Conservation (phyloP, 37 sponge, comb jelly and placozoan species). For the Ephydatia muelleri region DNA sequence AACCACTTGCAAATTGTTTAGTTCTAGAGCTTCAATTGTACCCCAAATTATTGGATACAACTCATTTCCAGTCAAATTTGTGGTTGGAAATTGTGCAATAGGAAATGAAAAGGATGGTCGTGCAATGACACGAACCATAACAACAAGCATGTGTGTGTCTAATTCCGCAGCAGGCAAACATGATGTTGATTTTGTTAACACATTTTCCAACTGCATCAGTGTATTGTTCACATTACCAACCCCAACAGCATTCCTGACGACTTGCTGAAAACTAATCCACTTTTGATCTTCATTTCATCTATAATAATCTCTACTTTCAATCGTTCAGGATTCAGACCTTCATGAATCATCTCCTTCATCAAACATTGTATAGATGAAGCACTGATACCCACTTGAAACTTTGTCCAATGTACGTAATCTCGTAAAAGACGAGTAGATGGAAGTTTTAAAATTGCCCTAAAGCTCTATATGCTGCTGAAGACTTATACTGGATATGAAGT, state of each 20-base stretch:
- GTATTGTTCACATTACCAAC: constrained; percentile 14
- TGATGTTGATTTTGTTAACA: too few relatives aligned
- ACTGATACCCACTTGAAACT: constrained; percentile 7
- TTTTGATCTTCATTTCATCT: too few relatives aligned
- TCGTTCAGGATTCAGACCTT: too few relatives aligned
- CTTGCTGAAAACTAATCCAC: too few relatives aligned
- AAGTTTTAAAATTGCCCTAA: not conserved
- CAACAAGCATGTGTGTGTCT: too few relatives aligned
- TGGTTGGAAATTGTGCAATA: not conserved
- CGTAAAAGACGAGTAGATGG: constrained; percentile 19
- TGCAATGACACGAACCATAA: constrained; percentile 7
- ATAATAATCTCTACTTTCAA: too few relatives aligned
- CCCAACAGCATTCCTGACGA: not conserved
- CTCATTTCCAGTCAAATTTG: not conserved
- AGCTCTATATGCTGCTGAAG: constrained; percentile 13
- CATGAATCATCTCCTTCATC: too few relatives aligned
- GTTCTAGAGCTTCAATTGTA: constrained; percentile 12
- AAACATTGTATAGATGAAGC: too few relatives aligned
- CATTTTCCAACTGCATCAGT: too few relatives aligned
- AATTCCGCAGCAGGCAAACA: too few relatives aligned
- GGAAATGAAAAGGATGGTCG: constrained; percentile 18
- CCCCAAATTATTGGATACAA: constrained; percentile 17
- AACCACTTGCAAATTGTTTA: constrained; percentile 24
- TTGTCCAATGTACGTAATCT: constrained; percentile 34
- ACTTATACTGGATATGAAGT: constrained; percentile 24